Evolutionary conservation across 2,113 vertebrate genomes (phyloP), one percentile per base, ranked within the genome.

Genomic region (Xiphophorus couchianus): DNA sequence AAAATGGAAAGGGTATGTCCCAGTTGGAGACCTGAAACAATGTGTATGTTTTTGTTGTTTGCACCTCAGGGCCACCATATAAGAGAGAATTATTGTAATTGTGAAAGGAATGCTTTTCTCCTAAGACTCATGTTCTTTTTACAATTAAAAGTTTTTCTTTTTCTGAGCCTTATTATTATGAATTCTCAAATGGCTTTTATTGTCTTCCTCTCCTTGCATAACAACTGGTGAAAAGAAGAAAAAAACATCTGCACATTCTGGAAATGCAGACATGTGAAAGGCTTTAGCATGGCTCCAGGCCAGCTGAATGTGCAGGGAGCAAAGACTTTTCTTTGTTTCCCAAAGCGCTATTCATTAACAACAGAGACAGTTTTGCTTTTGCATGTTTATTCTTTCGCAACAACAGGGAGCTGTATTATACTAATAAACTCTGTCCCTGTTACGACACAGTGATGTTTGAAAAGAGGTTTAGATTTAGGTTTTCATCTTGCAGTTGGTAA

Each of bases 251-350:
- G 14, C 44, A 22, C 65, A 66, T 74, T 79, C 60, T 77, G 48
- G 73, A 77, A 66, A 42, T 58, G 11, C 62, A 70, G 19, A 25
- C 77, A 62, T 62, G 69, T 89, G 75, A 72, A 77, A 79, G 71
- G 62, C 58, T 77, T 83, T 69, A 42, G 11, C 6, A 1, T 70
- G 76, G 44, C 62, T 73, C 4, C 19, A 63, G 48, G 44, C 39
- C 61, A 76, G 67, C 63, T 28, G n/a, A 76, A 85, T 72, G 69
- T 65, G 51, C 51, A 58, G 48, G 48, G 48, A 54, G 51, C 22
- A n/a, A 25, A 58, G 25, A n/a, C 64, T 69, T 71, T 10, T n/a
- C 60, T 72, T 82, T 88, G 70, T 86, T 31, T 27, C 30, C 12
- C 39, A 30, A 4, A 0, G 42, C 35, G 76, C 63, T 54, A 79